phyloP scores from a whole-genome alignment of 2,113 vertebrate species.

The Bubo bubo region DNA sequence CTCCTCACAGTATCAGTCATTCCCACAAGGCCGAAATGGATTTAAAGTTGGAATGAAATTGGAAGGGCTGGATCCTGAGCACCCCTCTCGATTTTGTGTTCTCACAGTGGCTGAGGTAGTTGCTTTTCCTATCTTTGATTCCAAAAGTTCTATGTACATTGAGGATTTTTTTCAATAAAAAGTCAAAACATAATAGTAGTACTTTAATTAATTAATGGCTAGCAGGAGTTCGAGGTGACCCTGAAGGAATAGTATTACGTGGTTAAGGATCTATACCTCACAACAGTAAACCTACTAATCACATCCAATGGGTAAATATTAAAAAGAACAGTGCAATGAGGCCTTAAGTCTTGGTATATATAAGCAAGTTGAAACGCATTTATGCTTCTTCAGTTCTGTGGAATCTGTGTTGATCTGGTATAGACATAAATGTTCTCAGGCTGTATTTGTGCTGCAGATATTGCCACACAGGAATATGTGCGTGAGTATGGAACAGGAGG shows the following conservation, averaged over 20 bases:
- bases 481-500: not conserved
- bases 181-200: not conserved
- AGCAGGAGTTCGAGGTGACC: not conserved
- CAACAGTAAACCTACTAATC: not conserved
- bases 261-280: not conserved
- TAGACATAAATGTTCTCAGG: not conserved
- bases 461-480: not conserved
- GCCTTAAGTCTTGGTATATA: not conserved
- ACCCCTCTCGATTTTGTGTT: constrained; percentile 88
- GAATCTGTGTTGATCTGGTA: not conserved
- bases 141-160: not conserved
- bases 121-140: not conserved
- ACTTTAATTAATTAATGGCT: not conserved
- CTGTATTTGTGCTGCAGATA: not conserved
- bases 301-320: not conserved
- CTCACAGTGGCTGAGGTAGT: constrained; percentile 88
- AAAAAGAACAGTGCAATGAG: not conserved
- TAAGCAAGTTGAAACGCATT: not conserved
- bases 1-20: constrained; percentile 81
- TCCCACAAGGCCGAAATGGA: constrained; percentile 88
- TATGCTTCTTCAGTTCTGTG: not conserved
- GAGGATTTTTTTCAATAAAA: not conserved
- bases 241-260: not conserved
- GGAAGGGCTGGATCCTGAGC: constrained; percentile 89
- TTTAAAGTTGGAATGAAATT: constrained; percentile 93